phyloP scores from a whole-genome alignment of 2,888 invertebrate species.

The Arctia plantaginis region DNA sequence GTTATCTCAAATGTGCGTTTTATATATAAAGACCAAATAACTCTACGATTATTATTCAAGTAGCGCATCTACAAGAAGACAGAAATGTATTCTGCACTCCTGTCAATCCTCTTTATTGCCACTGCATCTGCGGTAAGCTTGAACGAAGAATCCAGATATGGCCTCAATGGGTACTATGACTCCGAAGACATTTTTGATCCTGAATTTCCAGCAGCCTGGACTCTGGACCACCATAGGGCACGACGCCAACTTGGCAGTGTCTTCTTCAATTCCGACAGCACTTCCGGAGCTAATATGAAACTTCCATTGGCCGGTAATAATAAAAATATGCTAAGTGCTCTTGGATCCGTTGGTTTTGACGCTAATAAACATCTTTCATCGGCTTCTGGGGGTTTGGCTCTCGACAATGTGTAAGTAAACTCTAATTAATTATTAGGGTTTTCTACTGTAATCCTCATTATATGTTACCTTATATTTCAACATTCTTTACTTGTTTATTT shows the following conservation, averaged over 20 bases:
- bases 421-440: neutral
- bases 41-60: slow-evolving; percentile 27
- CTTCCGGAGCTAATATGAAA: slow-evolving; percentile 44
- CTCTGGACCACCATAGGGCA: slow-evolving; percentile 27
- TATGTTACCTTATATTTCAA: neutral
- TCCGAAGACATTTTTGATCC: neutral
- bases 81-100: slow-evolving; percentile 32
- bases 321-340: slow-evolving; percentile 58
- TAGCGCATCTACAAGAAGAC: neutral
- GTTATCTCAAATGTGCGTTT: slow-evolving; percentile 8
- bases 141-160: slow-evolving; percentile 2
- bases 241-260: slow-evolving; percentile 51
- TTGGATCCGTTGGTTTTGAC: slow-evolving; percentile 51
- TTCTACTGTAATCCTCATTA: neutral
- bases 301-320: slow-evolving; percentile 57
- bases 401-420: slow-evolving; percentile 64
- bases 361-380: slow-evolving; percentile 40
- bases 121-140: slow-evolving; percentile 23
- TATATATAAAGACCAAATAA: slow-evolving; percentile 17
- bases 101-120: slow-evolving; percentile 20
- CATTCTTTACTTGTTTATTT: neutral
- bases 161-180: neutral
- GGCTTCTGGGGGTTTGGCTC: slow-evolving; percentile 59
- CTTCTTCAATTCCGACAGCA: slow-evolving; percentile 54
- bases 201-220: neutral